Evolutionary conservation across 2,797 vertebrate species (phyloP).

Genomic region (Cephalopachus bancanus): DNA sequence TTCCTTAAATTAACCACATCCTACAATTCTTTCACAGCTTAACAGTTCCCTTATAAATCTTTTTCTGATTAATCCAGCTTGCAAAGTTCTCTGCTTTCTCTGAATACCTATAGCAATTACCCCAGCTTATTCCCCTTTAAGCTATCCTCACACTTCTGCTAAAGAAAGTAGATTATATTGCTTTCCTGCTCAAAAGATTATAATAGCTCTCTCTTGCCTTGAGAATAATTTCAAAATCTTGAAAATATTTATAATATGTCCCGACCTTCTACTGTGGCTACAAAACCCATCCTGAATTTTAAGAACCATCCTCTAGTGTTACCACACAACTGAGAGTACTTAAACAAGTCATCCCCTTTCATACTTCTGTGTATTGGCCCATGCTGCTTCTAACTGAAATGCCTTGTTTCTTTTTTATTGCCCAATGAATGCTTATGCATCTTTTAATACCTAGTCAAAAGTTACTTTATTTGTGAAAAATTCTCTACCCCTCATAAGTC

Average conservation of each 20-base stretch:
- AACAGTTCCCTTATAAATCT: conserved; percentile 37
- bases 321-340: background rate
- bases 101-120: conserved; percentile 21
- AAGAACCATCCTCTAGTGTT: background rate
- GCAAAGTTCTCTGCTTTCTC: background rate
- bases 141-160: background rate
- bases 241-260: background rate
- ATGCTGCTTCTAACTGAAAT: background rate
- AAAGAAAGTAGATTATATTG: conserved; percentile 50
- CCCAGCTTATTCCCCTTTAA: background rate
- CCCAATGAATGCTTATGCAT: background rate
- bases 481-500: background rate
- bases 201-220: background rate
- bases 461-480: background rate
- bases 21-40: background rate
- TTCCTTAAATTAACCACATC: conserved; percentile 7
- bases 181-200: background rate
- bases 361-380: background rate
- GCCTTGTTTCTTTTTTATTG: background rate
- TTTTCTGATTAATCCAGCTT: conserved; percentile 28
- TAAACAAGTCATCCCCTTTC: background rate
- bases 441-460: conserved; percentile 36
- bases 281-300: background rate
- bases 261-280: background rate
- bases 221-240: background rate